These are phyloP conservation scores for Caranx ignobilis DNA, from an alignment of 2,113 vertebrate genomes.

Conservation along the genomic window DNA sequence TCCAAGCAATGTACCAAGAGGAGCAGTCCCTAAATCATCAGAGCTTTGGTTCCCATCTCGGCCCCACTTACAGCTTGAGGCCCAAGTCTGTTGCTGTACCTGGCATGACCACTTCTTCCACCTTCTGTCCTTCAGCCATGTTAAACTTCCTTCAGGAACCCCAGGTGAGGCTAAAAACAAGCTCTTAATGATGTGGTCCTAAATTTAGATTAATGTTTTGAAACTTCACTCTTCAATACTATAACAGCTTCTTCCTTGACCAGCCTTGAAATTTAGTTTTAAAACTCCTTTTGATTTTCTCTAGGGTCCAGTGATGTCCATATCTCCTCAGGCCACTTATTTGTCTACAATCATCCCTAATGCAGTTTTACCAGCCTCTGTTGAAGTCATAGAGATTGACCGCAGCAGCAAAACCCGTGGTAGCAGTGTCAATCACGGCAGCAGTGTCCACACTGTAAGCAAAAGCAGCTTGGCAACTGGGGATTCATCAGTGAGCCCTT, in stretches of 20 bases:
- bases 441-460: constrained; percentile 88
- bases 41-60: constrained; percentile 78
- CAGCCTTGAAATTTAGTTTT: not conserved
- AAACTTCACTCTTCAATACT: not conserved
- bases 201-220: not conserved
- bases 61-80: constrained; percentile 78
- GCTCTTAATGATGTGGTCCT: not conserved
- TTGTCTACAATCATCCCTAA: constrained; percentile 98
- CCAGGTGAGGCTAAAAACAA: constrained; percentile 63
- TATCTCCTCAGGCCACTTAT: constrained; percentile 97
- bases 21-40: constrained; percentile 85
- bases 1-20: constrained; percentile 85
- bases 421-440: constrained; percentile 43
- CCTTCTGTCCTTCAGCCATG: constrained; percentile 52
- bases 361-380: constrained; percentile 90
- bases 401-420: constrained; percentile 73
- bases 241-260: not conserved
- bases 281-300: constrained; percentile 12
- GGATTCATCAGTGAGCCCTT: constrained; percentile 83
- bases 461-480: constrained; percentile 88
- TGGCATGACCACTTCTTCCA: constrained; percentile 85
- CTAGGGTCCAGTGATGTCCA: constrained; percentile 92
- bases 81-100: constrained; percentile 94
- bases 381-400: constrained; percentile 94
- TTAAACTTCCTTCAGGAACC: constrained; percentile 85